phyloP scores from a whole-genome alignment of 2,797 vertebrate genomes.

The Melanogrammus aeglefinus region DNA sequence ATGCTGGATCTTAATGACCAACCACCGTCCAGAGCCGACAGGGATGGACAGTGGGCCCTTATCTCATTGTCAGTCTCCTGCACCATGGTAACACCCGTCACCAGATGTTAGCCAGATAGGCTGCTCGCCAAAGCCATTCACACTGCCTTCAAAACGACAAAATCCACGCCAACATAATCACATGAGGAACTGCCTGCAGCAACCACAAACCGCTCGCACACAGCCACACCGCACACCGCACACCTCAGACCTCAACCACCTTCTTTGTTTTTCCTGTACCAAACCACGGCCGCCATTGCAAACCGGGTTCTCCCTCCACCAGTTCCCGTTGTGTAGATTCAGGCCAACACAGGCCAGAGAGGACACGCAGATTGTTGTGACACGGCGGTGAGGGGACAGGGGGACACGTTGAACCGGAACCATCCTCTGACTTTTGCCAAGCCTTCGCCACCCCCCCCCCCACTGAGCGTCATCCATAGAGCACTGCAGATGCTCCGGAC shows the following conservation, averaged over 20 bases:
- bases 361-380: constrained; percentile 48
- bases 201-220: neutral
- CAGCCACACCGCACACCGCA: constrained; percentile 35
- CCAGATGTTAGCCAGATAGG: neutral
- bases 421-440: constrained; percentile 42
- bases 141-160: neutral
- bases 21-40: constrained; percentile 45
- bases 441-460: constrained; percentile 45
- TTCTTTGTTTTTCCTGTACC: constrained; percentile 46
- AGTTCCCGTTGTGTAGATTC: constrained; percentile 55
- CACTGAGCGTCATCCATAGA: constrained; percentile 58
- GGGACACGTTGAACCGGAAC: constrained; percentile 41
- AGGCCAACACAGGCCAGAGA: constrained; percentile 54
- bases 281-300: constrained; percentile 50
- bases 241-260: constrained; percentile 42
- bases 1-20: constrained; percentile 66
- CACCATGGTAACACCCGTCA: neutral
- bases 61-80: neutral
- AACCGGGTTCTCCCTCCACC: constrained; percentile 55
- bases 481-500: constrained; percentile 54
- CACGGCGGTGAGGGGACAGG: constrained; percentile 44
- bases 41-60: constrained; percentile 38
- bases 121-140: neutral
- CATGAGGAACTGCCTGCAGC: neutral
- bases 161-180: neutral